Conservation (phyloP, 2,113 vertebrate species). For the Danio rerio region GRCz12tu NC_133180.1:38835501-38836000, state of each 20-base stretch:
- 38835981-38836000: too few species aligned
- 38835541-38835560: background rate
- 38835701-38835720: conserved; percentile 6
- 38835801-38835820: background rate
- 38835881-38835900: background rate
- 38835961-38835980: too few species aligned
- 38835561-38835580: conserved; percentile 2
- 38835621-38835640: background rate
- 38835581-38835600: conserved; percentile 1
- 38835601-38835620: conserved; percentile 44
- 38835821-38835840: too few species aligned
- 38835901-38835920: too few species aligned
- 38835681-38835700: background rate
- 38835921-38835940: too few species aligned
- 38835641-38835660: background rate
- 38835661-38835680: background rate
- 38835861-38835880: too few species aligned
- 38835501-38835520: conserved; percentile 40
- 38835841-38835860: too few species aligned
- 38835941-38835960: too few species aligned
- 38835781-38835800: background rate
- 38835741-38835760: conserved; percentile 6
- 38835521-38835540: conserved; percentile 53
- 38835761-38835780: background rate
- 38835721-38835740: background rate